Conservation (phyloP, 2,888 invertebrate genomes). For the Taphrorychus bicolor region DNA sequence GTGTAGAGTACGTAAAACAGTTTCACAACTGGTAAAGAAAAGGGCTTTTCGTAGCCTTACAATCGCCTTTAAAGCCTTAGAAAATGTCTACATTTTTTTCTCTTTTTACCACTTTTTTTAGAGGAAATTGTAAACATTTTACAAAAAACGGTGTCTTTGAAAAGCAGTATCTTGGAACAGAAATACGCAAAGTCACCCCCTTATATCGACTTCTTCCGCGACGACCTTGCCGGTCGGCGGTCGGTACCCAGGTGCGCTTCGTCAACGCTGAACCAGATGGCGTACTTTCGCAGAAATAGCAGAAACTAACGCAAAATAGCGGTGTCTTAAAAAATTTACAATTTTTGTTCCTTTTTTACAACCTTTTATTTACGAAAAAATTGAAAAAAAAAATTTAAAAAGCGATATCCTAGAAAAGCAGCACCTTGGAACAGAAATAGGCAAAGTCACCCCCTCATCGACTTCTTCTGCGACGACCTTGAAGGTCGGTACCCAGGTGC, state of each 20-base stretch:
- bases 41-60: too few relatives aligned
- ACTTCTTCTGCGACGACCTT: conserved; percentile 29
- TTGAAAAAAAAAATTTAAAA: too few relatives aligned
- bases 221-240: conserved; percentile 36
- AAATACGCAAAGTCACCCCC: conserved; percentile 10
- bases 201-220: conserved; percentile 14
- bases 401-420: not conserved
- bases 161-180: not conserved
- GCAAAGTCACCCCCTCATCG: conserved; percentile 12
- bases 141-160: not conserved
- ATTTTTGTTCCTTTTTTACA: too few relatives aligned
- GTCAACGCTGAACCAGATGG: conserved; percentile 35
- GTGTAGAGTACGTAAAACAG: too few relatives aligned
- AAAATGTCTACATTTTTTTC: too few relatives aligned
- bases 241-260: conserved; percentile 12
- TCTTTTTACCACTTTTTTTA: too few relatives aligned
- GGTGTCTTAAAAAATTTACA: too few relatives aligned
- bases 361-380: too few relatives aligned
- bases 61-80: too few relatives aligned
- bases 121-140: too few relatives aligned
- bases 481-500: conserved; percentile 16
- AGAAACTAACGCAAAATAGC: conserved; percentile 31
- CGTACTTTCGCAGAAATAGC: conserved; percentile 31
- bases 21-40: too few relatives aligned
- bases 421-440: not conserved